These are phyloP conservation scores for Labeo calbasu DNA, from an alignment of 2,797 vertebrate species.

Conservation along the genomic window DNA sequence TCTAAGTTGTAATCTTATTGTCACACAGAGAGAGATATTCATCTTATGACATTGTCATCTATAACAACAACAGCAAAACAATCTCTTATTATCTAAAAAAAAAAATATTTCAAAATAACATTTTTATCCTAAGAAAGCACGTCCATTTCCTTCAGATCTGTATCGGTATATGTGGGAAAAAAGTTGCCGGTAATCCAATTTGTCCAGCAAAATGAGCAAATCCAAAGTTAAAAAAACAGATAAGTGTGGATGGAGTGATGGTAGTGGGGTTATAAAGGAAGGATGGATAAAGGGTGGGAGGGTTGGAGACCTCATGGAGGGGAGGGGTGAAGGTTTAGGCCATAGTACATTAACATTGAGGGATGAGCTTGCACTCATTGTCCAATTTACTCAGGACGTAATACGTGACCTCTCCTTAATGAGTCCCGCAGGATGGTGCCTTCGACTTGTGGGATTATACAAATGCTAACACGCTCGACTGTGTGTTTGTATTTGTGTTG, in stretches of 20 bases:
- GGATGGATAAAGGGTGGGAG: conserved; percentile 67
- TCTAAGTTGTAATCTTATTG: conserved; percentile 35
- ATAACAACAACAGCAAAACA: conserved; percentile 5
- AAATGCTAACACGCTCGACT: conserved; percentile 25
- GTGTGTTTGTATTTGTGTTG: conserved; percentile 46
- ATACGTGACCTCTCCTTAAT: conserved; percentile 57
- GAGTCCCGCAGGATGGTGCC: conserved; percentile 22
- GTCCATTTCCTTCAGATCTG: background rate
- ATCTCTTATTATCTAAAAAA: background rate
- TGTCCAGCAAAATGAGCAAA: conserved; percentile 58
- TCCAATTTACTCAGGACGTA: conserved; percentile 62
- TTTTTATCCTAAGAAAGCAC: background rate
- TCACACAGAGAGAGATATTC: conserved; percentile 35
- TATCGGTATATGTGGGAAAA: background rate
- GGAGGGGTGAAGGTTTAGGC: conserved; percentile 65
- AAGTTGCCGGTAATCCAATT: conserved; percentile 39
- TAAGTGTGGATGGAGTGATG: conserved; percentile 71
- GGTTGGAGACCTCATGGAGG: conserved; percentile 69
- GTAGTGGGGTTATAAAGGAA: conserved; percentile 82
- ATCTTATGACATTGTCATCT: conserved; percentile 34
- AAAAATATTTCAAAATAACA: too few species aligned
- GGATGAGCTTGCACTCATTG: conserved; percentile 61
- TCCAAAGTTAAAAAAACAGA: conserved; percentile 62
- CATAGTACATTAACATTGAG: conserved; percentile 63
- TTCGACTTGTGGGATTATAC: conserved; percentile 21